Base-by-base conservation (phyloP, 1,140 invertebrate species). In the Calliphora vicina region DNA sequence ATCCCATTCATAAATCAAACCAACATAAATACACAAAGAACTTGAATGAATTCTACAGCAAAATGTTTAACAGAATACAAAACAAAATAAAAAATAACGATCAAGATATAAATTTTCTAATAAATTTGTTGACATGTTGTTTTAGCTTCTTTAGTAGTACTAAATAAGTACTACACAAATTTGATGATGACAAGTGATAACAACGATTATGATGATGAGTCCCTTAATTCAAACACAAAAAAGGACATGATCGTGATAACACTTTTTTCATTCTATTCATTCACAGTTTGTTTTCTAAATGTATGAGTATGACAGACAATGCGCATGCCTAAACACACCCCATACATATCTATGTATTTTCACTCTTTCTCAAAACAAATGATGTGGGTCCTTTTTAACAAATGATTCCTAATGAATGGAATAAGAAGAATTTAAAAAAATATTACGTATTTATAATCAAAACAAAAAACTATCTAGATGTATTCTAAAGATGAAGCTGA, bases 71-170 rank as follows among this genome's bases (percentile, higher is more conserved):
- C 6, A 35, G 35, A 35, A 35, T 2, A 35, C 35, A 35, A 35
- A 35, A 35, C 6, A 35, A 10, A 35, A 35, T 35, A 35, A 35
- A 35, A n/a, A n/a, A n/a, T n/a, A n/a, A 35, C 35, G 20, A 67
- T 67, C 20, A 67, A 67, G 61, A 67, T 67, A 67, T 67, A 23
- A 1, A 1, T 67, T 67, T 67, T 67, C 23, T 25, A 67, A 67
- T 67, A 23, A 67, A 67, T 67, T 67, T 67, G 61, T 67, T 67
- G 61, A 67, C 61, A 67, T 25, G 61, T 67, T 67, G 10, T 67
- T 67, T 67, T 67, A 67, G 61, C 61, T 67, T 67, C 61, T 67
- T 67, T 67, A 23, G 61, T 67, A 67, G 61, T 67, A 35, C 10
- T 57, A 57, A 57, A 57, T 57, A 17, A 57, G 15, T n/a, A 57